Conservation (phyloP, 2,888 invertebrate species). For the Meteorus colon region DNA sequence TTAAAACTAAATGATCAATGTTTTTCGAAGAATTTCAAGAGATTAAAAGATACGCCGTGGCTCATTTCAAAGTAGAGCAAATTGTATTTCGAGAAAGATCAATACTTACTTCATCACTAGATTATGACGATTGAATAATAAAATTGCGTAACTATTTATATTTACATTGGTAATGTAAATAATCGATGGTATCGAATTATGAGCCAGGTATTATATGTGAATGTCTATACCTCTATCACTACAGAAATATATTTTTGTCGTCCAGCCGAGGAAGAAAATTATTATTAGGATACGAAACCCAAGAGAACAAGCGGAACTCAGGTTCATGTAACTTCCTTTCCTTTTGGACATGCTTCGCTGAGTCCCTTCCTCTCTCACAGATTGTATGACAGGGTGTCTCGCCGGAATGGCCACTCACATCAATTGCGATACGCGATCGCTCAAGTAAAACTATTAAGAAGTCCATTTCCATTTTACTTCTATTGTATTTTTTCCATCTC, state of each 20-base stretch:
- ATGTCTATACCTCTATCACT: too few species aligned
- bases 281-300: constrained; percentile 63
- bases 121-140: too few species aligned
- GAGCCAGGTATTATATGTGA: too few species aligned
- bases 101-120: too few species aligned
- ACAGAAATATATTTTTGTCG: constrained; percentile 2
- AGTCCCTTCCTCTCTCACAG: constrained; percentile 71
- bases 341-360: constrained; percentile 70
- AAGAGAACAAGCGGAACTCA: constrained; percentile 72
- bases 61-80: too few species aligned
- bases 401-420: constrained; percentile 53
- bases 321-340: constrained; percentile 73
- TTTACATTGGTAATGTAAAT: too few species aligned
- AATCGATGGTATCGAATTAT: too few species aligned
- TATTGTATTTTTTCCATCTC: constrained; percentile 8
- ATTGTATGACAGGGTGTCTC: constrained; percentile 46
- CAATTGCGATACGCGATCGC: constrained; percentile 64
- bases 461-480: constrained; percentile 22
- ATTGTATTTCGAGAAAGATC: too few species aligned
- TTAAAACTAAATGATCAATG: background rate
- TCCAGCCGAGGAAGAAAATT: constrained; percentile 22
- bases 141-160: too few species aligned
- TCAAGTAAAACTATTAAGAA: constrained; percentile 57
- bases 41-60: too few species aligned
- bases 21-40: background rate